Conservation (phyloP, 92 coral and sea anemone genomes). For the Paragorgia papillata region DNA sequence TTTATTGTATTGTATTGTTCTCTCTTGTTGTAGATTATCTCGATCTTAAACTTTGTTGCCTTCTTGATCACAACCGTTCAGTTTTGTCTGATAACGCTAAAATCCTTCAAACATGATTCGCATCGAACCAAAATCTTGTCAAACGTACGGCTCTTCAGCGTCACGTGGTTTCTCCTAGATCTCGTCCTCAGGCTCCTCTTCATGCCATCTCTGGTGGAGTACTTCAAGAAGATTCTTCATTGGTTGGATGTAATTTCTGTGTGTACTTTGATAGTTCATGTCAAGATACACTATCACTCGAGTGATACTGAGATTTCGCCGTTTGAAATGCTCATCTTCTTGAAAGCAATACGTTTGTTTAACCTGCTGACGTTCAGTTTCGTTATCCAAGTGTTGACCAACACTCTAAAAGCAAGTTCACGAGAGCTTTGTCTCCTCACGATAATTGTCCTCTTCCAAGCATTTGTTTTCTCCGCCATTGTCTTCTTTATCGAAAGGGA, state of each 20-base stretch:
- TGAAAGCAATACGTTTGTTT: slow-evolving; percentile 79
- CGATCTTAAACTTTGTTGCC: slow-evolving; percentile 65
- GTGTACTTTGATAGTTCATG: slow-evolving; percentile 54
- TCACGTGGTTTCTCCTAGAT: slow-evolving; percentile 90
- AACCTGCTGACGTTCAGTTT: slow-evolving; percentile 85
- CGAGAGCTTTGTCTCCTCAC: slow-evolving; percentile 83
- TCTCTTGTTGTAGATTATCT: slow-evolving; percentile 59
- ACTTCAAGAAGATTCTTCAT: slow-evolving; percentile 43
- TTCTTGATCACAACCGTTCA: slow-evolving; percentile 83
- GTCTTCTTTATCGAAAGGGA: slow-evolving; percentile 83
- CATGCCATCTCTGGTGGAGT: slow-evolving; percentile 59
- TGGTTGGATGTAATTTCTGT: slow-evolving; percentile 88
- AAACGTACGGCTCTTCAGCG: slow-evolving; percentile 67
- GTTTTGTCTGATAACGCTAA: slow-evolving; percentile 82
- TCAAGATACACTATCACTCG: slow-evolving; percentile 8
- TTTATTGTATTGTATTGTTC: background rate
- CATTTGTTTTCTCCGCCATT: slow-evolving; percentile 87
- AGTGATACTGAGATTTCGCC: slow-evolving; percentile 13
- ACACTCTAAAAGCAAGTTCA: slow-evolving; percentile 91
- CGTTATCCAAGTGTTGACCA: slow-evolving; percentile 92
- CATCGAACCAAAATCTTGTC: slow-evolving; percentile 59
- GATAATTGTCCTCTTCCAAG: slow-evolving; percentile 84
- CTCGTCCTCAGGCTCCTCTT: slow-evolving; percentile 75
- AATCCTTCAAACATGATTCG: slow-evolving; percentile 66
- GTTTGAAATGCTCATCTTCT: slow-evolving; percentile 90